Evolutionary conservation across 2,888 invertebrate genomes (phyloP).

Genomic region (Linnaemya vulpina): DNA sequence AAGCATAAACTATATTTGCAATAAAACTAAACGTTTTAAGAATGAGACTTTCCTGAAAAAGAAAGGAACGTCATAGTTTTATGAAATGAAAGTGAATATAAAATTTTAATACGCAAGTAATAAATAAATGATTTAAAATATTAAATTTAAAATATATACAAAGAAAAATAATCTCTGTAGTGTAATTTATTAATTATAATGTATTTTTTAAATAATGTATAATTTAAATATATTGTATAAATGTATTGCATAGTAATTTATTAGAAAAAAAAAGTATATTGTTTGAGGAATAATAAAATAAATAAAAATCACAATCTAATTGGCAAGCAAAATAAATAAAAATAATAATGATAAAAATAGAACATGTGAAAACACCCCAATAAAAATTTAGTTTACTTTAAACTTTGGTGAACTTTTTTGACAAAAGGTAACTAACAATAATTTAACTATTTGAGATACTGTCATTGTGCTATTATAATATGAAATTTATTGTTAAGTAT

Average conservation of each 20-base stretch:
- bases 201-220: constrained; percentile 59
- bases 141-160: constrained; percentile 9
- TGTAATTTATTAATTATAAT: constrained; percentile 50
- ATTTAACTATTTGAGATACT: no score
- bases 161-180: constrained; percentile 37
- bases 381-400: constrained; percentile 22
- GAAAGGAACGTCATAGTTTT: constrained; percentile 12
- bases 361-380: constrained; percentile 49
- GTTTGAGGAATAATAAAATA: constrained; percentile 61
- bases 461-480: no score
- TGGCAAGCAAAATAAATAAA: constrained; percentile 51
- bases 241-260: constrained; percentile 68
- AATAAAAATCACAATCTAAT: constrained; percentile 64
- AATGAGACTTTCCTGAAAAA: constrained; percentile 10
- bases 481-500: no score
- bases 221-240: constrained; percentile 66
- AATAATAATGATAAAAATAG: constrained; percentile 36
- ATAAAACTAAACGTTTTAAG: constrained; percentile 26
- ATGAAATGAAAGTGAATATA: background rate
- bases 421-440: background rate
- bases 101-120: constrained; percentile 12
- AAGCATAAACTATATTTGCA: background rate
- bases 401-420: background rate
- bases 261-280: constrained; percentile 60
- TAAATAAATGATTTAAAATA: constrained; percentile 2